Percentiles rank a stretch among this genome's conserved stretches.
These are phyloP conservation scores for Drosophila cracens DNA, from an alignment of 2,888 invertebrate genomes.

Conservation along the genomic window DNA sequence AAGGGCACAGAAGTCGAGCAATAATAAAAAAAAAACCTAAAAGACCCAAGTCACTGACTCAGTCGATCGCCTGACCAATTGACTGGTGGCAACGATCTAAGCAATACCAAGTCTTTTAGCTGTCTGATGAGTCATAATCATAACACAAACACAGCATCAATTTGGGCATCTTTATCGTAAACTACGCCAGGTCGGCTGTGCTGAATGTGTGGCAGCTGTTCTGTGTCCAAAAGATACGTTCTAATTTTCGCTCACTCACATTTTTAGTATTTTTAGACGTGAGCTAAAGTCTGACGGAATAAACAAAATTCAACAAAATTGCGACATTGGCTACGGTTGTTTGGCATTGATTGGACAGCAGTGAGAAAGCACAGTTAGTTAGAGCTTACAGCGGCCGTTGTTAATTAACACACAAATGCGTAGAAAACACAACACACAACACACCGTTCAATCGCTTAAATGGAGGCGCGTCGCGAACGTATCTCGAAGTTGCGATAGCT, in stretches of 20 bases:
- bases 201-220: conserved; percentile 31
- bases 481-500: conserved; percentile 37
- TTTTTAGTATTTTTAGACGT: conserved; percentile 68
- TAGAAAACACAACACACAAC: conserved; percentile 10
- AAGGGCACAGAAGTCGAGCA: conserved; percentile 26
- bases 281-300: conserved; percentile 44
- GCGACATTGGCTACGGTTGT: conserved; percentile 15
- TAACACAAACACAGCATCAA: conserved; percentile 40
- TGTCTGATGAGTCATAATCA: conserved; percentile 48
- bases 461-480: conserved; percentile 50
- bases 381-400: conserved; percentile 40
- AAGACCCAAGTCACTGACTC: conserved; percentile 39
- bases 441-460: conserved; percentile 9
- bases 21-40: conserved; percentile 8
- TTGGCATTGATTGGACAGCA: conserved; percentile 45
- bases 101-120: conserved; percentile 39
- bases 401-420: conserved; percentile 31
- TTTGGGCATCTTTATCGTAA: conserved; percentile 34
- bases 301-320: conserved; percentile 11
- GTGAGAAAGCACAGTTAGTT: conserved; percentile 22
- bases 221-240: conserved; percentile 46
- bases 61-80: conserved; percentile 24
- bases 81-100: conserved; percentile 33
- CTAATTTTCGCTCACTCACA: conserved; percentile 37
- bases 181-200: conserved; percentile 36